Evolutionary conservation across 2,797 vertebrate genomes (phyloP).

Genomic region (Arremon aurantiirostris): DNA sequence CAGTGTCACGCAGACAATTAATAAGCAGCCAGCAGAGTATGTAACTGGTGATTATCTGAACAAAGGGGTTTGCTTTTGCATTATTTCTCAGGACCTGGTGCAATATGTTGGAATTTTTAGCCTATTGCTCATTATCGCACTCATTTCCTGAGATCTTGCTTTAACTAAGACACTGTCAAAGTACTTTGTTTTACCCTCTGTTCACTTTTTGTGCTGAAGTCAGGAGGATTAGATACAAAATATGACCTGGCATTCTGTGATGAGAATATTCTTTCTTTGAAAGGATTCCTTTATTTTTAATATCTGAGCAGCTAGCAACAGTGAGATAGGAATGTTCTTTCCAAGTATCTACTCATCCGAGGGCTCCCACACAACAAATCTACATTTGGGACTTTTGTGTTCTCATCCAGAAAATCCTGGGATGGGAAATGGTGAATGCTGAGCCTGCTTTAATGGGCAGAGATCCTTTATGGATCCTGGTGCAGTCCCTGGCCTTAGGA

Average conservation of each 20-base stretch:
- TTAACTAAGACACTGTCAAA: slow-evolving; percentile 28
- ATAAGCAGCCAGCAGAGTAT: slow-evolving; percentile 39
- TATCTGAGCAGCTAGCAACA: not conserved
- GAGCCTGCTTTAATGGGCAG: not conserved
- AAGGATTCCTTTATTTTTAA: not conserved
- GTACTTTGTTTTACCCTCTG: not conserved
- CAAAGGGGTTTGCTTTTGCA: slow-evolving; percentile 34
- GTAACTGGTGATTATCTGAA: slow-evolving; percentile 35
- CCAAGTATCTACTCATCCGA: not conserved
- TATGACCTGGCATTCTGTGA: not conserved
- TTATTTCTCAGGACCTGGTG: slow-evolving; percentile 38
- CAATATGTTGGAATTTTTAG: slow-evolving; percentile 46
- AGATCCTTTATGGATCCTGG: not conserved
- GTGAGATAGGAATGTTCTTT: not conserved
- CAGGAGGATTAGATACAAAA: not conserved
- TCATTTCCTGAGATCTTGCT: slow-evolving; percentile 22
- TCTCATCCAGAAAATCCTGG: not conserved
- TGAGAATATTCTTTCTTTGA: not conserved
- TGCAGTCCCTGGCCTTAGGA: not conserved
- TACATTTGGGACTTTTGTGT: not conserved
- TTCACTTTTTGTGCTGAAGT: not conserved
- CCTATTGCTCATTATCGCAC: slow-evolving; percentile 35
- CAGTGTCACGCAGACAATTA: slow-evolving; percentile 35
- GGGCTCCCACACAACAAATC: not conserved
- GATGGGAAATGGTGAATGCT: not conserved